Evolutionary conservation across 2,888 invertebrate species (phyloP).

Genomic region (Spialia ferax): DNA sequence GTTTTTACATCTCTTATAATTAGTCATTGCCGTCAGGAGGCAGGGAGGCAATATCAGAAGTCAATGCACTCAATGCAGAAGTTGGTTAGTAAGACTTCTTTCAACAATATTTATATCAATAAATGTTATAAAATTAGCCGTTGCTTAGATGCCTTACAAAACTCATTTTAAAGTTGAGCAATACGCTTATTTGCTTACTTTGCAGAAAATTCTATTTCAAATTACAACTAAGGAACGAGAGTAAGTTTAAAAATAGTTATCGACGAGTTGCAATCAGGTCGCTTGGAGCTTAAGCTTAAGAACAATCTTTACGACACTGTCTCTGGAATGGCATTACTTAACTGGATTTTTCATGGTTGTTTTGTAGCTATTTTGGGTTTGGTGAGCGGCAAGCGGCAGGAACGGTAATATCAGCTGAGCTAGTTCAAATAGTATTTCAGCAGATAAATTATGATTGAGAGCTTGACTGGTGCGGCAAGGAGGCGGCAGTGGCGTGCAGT

Average conservation of each 20-base stretch:
- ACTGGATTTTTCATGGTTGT: constrained; percentile 22
- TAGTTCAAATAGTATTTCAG: constrained; percentile 32
- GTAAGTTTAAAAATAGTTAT: constrained; percentile 18
- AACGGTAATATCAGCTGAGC: constrained; percentile 17
- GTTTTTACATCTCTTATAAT: no score
- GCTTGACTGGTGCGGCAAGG: constrained; percentile 24
- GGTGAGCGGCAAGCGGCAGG: constrained; percentile 34
- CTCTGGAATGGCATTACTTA: constrained; percentile 14
- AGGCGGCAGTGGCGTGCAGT: constrained; percentile 24
- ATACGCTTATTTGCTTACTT: neutral
- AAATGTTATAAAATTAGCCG: neutral
- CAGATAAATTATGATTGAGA: constrained; percentile 31
- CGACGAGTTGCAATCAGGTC: constrained; percentile 18
- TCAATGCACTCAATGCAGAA: neutral
- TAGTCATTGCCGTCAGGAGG: no score
- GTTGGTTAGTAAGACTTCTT: neutral
- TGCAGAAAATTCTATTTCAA: constrained; percentile 8
- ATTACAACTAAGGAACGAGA: constrained; percentile 14
- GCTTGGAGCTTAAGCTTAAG: constrained; percentile 24
- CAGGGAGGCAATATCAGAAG: no score
- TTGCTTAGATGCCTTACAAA: constrained; percentile 8
- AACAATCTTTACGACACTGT: constrained; percentile 23
- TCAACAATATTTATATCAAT: neutral
- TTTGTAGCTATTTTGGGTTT: constrained; percentile 25
- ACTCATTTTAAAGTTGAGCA: constrained; percentile 13